Evolutionary conservation across 2,888 invertebrate species (phyloP), one percentile per base, ranked within the genome.

Genomic region (Entomobrya multifasciata): DNA sequence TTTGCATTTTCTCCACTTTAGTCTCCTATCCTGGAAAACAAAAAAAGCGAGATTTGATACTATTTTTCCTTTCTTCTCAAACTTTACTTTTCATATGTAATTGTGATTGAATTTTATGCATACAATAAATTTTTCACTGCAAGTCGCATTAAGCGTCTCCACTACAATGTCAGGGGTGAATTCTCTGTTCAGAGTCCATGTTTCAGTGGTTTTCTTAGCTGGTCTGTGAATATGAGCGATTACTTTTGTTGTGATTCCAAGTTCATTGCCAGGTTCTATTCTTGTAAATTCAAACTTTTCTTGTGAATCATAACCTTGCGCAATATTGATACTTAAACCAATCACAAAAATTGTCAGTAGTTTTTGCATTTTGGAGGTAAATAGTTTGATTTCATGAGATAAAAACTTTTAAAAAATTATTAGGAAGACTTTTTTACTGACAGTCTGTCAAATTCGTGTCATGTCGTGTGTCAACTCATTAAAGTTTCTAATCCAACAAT

Each of bases 171-270:
- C 17, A 11, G 72, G 57, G 57, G 79, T 80, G 22, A 81, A 81
- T 17, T 81, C 81, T 27, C 72, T 70, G 44, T 81, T 81, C 1
- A 81, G 30, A n/a, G 55, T 52, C 70, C 72, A 72, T 3, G 22
- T 72, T 41, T 81, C 81, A 2, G 81, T 81, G 1, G 20, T 20
- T 6, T 2, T 20, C n/a, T 70, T 41, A 1, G 81, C 70, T 15
- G 81, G 70, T 15, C 81, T 17, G 67, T 81, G 70, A 11, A 81
- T 72, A 25, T 81, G 81, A 72, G 81, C 81, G 15, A 81, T 81
- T 2, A 81, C 72, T 72, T 81, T 81, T 1, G 72, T 72, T 10
- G 70, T 70, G 11, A 81, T 81, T 5, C 81, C 81, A 10, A 81
- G 57, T 17, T 57, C 57, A 57, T 81, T 81, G 3, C 57, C 81